Evolutionary conservation across 1,140 invertebrate species (phyloP), one percentile per base, ranked within the genome.

Genomic region (Bicyclus anynana): DNA sequence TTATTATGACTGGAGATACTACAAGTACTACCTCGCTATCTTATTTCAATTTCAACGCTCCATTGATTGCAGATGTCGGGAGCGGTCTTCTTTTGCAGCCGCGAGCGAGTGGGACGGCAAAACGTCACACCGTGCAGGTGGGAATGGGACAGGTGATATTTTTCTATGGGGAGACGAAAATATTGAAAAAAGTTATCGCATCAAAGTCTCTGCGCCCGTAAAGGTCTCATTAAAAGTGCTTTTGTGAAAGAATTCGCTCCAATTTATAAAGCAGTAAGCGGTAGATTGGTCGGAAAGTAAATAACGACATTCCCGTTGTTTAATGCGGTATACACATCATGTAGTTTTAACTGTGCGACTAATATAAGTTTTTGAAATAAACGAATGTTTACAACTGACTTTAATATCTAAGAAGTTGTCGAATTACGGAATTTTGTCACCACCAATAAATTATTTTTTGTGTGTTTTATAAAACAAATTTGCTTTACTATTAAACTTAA

Each of bases 151-250:
- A 46, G 55, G 53, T 37, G 5, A 38, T 75, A 82, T 81, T 82
- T 80, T 81, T 70, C 74, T 67, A 78, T 57, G 50, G 65, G 46
- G 69, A 76, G 73, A 80, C 69, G 77, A 84, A 84, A 84, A 82
- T 84, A 84, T 82, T 74, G 75, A 83, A 84, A 87, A 84, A 84
- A 85, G 75, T 83, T 85, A 80, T 85, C 76, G 75, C 78, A 82
- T 78, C 78, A 80, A 81, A 85, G 76, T 77, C 77, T 75, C 67
- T 57, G 67, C 67, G 69, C 64, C 68, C 65, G 76, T 75, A 76
- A 80, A 85, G 79, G 75, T 79, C 81, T 87, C 81, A 86, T 86
- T 86, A 87, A 80, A 85, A 86, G 67, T 82, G 77, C 83, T 84
- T 47, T 80, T 80, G 83, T 78, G 74, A 75, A 73, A 76, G 78